Evolutionary conservation across 2,888 invertebrate genomes (phyloP), one percentile per base, ranked within the genome.

Genomic region (Sclerodermus sp.): DNA sequence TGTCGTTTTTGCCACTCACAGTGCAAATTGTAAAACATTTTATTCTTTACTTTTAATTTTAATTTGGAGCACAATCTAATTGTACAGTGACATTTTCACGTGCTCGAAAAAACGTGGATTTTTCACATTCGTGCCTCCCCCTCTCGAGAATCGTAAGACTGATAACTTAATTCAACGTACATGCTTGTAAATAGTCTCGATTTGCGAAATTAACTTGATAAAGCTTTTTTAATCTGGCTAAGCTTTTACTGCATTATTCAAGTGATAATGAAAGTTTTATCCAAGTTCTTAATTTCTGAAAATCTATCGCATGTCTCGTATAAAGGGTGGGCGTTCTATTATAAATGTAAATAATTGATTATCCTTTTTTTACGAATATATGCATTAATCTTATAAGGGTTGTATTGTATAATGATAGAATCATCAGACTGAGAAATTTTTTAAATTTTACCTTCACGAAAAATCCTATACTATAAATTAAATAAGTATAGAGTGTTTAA

Each of bases 131-230:
- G 57, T 23, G 8, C 23, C 23, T 23, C 3, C 23, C 23, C 45
- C 55, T 58, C 51, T 51, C 45, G 68, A 69, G 68, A 69, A 64
- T 67, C 59, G 60, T 60, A 70, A 69, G 68, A 69, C 68, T 69
- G 68, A 68, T 68, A 59, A 59, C 50, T 55, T 54, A 55, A 53
- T 51, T 42, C 49, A 48, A n/a, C 51, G 17, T 47, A 58, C 49
- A 34, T 47, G 34, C 13, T 34, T 34, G 53, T 50, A 61, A 50
- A 60, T 52, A 58, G 36, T 55, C 36, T 12, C n/a, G 13, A 34
- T 34, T 34, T 39, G 40, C 15, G 43, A 31, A 43, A 44, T 44
- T 17, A 50, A 36, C 45, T 58, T 51, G 51, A 47, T 60, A 18
- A 46, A 54, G 48, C 47, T 58, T 45, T 47, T 34, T 12, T 4